Evolutionary conservation across 2,797 vertebrate species (phyloP).

Genomic region (Micromesistius poutassou): DNA sequence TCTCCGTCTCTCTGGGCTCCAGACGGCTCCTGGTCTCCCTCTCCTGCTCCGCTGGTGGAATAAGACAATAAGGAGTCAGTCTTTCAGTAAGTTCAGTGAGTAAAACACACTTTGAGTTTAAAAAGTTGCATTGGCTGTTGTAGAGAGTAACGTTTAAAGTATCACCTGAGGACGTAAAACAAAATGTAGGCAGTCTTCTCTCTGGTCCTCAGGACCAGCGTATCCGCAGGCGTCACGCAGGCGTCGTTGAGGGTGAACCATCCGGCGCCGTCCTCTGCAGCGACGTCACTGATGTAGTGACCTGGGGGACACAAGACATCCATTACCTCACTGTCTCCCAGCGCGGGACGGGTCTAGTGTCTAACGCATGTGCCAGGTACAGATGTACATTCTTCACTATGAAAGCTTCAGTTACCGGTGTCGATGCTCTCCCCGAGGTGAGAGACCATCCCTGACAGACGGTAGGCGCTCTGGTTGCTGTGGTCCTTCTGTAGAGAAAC

Average conservation of each 20-base stretch:
- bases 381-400: background rate
- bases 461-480: background rate
- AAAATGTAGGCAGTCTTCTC: background rate
- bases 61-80: too few relatives aligned
- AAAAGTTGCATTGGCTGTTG: too few relatives aligned
- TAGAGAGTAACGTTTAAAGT: background rate
- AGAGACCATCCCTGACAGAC: background rate
- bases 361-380: background rate
- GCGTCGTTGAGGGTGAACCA: background rate
- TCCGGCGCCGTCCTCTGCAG: background rate
- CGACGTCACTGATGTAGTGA: background rate
- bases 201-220: background rate
- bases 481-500: background rate
- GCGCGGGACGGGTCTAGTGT: background rate
- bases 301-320: background rate
- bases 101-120: too few relatives aligned
- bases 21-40: too few relatives aligned
- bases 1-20: too few relatives aligned
- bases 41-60: too few relatives aligned
- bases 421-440: slow-evolving; percentile 1
- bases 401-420: background rate
- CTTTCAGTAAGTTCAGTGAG: too few relatives aligned
- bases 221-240: background rate
- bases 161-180: background rate
- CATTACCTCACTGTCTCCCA: background rate